Percentiles rank a stretch among this genome's conserved stretches.
Conservation (phyloP, 2,888 invertebrate genomes). For the Leucania comma region DNA sequence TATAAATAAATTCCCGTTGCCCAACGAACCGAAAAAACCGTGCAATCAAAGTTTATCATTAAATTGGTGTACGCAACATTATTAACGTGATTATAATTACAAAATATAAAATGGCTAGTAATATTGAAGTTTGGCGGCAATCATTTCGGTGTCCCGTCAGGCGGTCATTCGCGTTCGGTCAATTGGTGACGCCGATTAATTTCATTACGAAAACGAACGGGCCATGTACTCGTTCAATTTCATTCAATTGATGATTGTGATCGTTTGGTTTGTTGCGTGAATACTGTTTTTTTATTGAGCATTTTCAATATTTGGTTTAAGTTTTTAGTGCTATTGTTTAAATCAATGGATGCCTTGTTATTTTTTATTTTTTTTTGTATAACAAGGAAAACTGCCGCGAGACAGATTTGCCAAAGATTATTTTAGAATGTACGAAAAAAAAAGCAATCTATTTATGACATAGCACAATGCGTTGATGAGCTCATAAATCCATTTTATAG, state of each 20-base stretch:
- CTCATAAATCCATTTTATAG: neutral
- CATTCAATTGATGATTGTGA: slow-evolving; percentile 62
- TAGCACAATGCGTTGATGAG: neutral
- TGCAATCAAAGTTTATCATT: slow-evolving; percentile 50
- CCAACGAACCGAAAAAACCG: slow-evolving; percentile 43
- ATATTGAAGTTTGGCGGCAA: slow-evolving; percentile 46
- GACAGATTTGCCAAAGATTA: neutral
- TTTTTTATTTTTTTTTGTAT: no score
- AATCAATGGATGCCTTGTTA: no score
- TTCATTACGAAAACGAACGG: slow-evolving; percentile 63
- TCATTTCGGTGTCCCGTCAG: slow-evolving; percentile 48
- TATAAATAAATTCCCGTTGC: slow-evolving; percentile 29
- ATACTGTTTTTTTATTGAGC: slow-evolving; percentile 38
- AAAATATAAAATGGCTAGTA: slow-evolving; percentile 51
- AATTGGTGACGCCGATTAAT: slow-evolving; percentile 65
- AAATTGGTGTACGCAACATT: slow-evolving; percentile 49
- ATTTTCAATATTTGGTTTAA: slow-evolving; percentile 29
- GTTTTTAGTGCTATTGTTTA: neutral
- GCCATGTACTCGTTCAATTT: slow-evolving; percentile 61
- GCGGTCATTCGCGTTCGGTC: slow-evolving; percentile 55
- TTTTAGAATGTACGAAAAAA: neutral
- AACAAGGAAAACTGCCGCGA: neutral
- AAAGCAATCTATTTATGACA: neutral
- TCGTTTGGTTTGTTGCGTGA: slow-evolving; percentile 49
- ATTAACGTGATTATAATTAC: slow-evolving; percentile 59